Evolutionary conservation across 2,797 vertebrate species (phyloP).

Genomic region (Girardinus metallicus): DNA sequence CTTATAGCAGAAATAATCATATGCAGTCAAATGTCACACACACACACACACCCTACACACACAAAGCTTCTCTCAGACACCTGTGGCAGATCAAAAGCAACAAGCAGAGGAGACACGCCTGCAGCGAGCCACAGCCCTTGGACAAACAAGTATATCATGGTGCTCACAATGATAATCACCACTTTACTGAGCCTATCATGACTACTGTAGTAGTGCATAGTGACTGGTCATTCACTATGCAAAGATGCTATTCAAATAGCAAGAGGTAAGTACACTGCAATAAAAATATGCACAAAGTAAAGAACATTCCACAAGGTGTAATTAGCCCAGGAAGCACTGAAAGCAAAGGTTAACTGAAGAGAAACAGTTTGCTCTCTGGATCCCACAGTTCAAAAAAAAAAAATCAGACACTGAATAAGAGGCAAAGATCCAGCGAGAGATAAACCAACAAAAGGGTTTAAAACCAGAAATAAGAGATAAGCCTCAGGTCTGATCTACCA

Average conservation of each 20-base stretch:
- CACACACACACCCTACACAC: slow-evolving; percentile 16
- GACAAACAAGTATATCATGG: slow-evolving; percentile 59
- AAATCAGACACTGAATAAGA: no score
- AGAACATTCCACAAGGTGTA: slow-evolving; percentile 37
- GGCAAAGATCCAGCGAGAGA: background rate
- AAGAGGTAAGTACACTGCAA: slow-evolving; percentile 14
- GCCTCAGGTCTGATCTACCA: slow-evolving; percentile 29
- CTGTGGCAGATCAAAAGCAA: slow-evolving; percentile 68
- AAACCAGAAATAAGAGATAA: slow-evolving; percentile 15
- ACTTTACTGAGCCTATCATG: slow-evolving; percentile 28
- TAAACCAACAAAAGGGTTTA: slow-evolving; percentile 11
- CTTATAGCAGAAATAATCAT: slow-evolving; percentile 62
- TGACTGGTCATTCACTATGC: slow-evolving; percentile 53
- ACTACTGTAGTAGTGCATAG: slow-evolving; percentile 40
- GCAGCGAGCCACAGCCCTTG: slow-evolving; percentile 49
- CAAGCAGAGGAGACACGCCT: slow-evolving; percentile 66
- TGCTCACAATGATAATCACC: slow-evolving; percentile 39
- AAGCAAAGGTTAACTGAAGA: background rate
- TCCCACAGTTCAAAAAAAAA: slow-evolving; percentile 13
- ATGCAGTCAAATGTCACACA: slow-evolving; percentile 27
- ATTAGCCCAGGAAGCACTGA: background rate
- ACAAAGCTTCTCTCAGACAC: slow-evolving; percentile 50
- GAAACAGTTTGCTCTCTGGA: background rate
- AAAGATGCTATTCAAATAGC: slow-evolving; percentile 64
- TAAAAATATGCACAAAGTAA: slow-evolving; percentile 45